These are phyloP conservation scores for Pteria penguin DNA, from an alignment of 2,888 invertebrate species.

Conservation along the genomic window DNA sequence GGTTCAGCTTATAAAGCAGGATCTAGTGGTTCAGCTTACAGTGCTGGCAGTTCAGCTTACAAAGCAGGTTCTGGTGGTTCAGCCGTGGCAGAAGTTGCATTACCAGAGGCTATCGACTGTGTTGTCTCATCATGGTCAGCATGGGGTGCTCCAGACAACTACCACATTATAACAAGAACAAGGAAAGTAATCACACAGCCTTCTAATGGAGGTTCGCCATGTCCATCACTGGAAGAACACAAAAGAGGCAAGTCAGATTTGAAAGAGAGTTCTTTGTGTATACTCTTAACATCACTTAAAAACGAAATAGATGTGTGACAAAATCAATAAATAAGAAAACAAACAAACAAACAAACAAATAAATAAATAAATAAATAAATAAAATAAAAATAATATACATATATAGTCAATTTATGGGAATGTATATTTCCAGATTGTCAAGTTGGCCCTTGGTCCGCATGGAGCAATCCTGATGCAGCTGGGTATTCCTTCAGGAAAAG, in stretches of 20 bases:
- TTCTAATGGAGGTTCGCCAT: constrained; percentile 21
- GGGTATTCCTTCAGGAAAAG: background rate
- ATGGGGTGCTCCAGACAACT: constrained; percentile 11
- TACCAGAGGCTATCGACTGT: constrained; percentile 1
- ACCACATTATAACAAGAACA: background rate
- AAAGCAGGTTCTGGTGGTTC: background rate
- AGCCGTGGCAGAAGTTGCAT: background rate
- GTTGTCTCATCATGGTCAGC: constrained; percentile 13
- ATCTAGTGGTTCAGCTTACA: background rate
- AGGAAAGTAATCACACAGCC: constrained; percentile 11
- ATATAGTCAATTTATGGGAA: too few species aligned
- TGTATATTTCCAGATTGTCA: constrained; percentile 7
- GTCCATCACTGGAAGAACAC: constrained; percentile 10
- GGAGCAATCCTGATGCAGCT: background rate
- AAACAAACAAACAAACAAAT: too few species aligned
- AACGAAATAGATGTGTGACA: too few species aligned
- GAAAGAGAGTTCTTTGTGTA: too few species aligned
- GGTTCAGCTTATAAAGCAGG: background rate
- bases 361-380: too few species aligned
- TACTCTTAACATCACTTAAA: too few species aligned
- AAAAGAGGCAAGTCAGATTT: constrained; percentile 1
- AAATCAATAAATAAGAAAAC: too few species aligned
- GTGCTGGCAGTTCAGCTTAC: background rate
- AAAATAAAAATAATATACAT: too few species aligned
- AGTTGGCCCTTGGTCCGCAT: background rate